Percentiles rank a stretch among this genome's conserved stretches.
phyloP scores from a whole-genome alignment of 92 coral and sea anemone species.

The Phymanthus crucifer region DNA sequence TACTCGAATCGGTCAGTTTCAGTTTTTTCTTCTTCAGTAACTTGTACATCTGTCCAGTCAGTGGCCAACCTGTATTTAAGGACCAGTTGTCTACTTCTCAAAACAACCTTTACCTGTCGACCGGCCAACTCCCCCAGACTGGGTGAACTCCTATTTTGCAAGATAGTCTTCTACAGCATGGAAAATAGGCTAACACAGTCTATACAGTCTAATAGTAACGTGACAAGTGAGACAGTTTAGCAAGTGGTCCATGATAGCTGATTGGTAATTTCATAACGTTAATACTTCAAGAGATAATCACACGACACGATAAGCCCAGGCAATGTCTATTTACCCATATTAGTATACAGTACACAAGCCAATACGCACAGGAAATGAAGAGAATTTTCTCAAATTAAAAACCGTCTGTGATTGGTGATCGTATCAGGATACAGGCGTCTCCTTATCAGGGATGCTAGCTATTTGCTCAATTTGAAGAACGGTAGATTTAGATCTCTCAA shows the following conservation, averaged over 20 bases:
- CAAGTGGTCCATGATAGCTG: neutral
- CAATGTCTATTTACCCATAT: neutral
- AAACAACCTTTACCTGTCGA: no score
- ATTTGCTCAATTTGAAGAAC: neutral
- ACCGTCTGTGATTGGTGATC: constrained; percentile 6
- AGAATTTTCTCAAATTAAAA: constrained; percentile 18
- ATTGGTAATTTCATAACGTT: neutral
- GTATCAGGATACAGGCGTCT: neutral
- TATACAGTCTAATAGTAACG: neutral
- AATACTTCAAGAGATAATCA: neutral
- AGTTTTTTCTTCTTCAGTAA: no score
- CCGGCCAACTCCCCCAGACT: no score
- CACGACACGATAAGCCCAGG: neutral
- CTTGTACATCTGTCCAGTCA: no score
- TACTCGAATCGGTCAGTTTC: no score
- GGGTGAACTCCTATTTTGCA: no score
- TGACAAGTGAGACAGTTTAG: neutral
- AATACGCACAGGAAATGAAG: constrained; percentile 12
- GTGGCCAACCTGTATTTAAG: no score
- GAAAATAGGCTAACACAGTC: no score
- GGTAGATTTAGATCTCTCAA: neutral
- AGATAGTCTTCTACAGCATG: no score
- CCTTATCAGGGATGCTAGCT: neutral
- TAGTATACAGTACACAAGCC: neutral
- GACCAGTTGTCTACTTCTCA: no score